Base-by-base conservation (phyloP, 2,113 vertebrate genomes). In the Cisticola juncidis region DNA sequence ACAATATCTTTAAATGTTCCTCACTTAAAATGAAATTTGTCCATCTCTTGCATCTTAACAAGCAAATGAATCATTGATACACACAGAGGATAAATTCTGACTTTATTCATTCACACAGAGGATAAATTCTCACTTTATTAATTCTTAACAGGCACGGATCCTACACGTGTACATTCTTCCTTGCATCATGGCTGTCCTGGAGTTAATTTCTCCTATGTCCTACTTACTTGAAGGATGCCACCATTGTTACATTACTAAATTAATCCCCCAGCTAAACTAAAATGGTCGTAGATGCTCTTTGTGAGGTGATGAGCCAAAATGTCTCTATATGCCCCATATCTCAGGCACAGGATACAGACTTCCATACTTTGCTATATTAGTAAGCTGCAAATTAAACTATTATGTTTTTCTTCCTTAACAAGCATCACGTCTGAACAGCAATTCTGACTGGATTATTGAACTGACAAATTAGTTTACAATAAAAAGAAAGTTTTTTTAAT, bases 101-200 rank as follows among this genome's bases (percentile, higher is more conserved):
- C 20, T 38, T 38, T 38, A 58, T 29, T 15, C 62, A 36, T 78
- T 85, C 40, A 81, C 25, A 68, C 2, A n/a, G 29, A 84, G 53
- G 33, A 74, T 26, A 74, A 89, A 66, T 36, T 57, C 31, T 6
- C 57, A 29, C 20, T 90, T 81, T 23, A 65, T 35, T 79, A 1
- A 47, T 38, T 81, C 47, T 50, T 19, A 70, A 35, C 28, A 8
- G 13, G 35, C 38, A 47, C 0, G 1, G 19, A 54, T 68, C 45
- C 50, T 62, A n/a, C 10, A 38, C 0, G 0, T 16, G 29, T 44
- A 45, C 22, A 7, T 60, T 64, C 9, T 24, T 79, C n/a, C 35
- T 81, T 56, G 38, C 0, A 0, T 18, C n/a, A 70, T 3, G 3
- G 26, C 51, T 66, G 21, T 57, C 29, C 38, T 6, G 2, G 47